Evolutionary conservation across 2,113 vertebrate species (phyloP), one percentile per base, ranked within the genome.

Genomic region (Stigmatopora argus): DNA sequence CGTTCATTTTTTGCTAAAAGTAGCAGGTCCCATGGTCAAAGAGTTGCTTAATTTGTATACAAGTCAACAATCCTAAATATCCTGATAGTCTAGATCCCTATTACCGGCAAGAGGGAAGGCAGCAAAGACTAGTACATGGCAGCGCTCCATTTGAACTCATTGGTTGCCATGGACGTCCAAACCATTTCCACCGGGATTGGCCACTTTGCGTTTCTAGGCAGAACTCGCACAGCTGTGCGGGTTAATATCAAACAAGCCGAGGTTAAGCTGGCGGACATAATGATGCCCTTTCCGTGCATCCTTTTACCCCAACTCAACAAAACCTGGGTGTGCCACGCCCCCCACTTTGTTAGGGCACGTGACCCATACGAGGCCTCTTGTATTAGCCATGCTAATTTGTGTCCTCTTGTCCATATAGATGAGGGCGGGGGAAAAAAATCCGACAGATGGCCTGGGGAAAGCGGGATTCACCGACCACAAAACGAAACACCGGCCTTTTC

Each of bases 381-480:
- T 83, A 75, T 82, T 78, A 82, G 80, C 74, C 74, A 86, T 87
- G 85, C 80, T 62, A 78, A 83, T 75, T 69, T 78, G 76, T 68
- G 75, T 79, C 86, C 85, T 71, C 80, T 86, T 84, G 83, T 84
- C 83, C 86, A 87, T 82, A 79, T 77, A 74, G 74, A 87, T 87
- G 84, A 84, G 83, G 81, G 64, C 57, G 65, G 46, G 67, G 73
- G 65, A 31, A 31, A 31, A 31, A 23, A 73, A 70, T 74, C 64
- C 77, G 77, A 69, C 86, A 87, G 86, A 89, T 89, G 87, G 84
- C 60, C 73, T 2, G 82, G 53, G 83, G 83, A 83, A 49, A 74
- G 48, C 63, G 75, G 56, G 78, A 78, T 63, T 66, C 82, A 72
- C 77, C 76, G 21, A 65, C 68, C 65, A 77, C 48, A 74, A 71